Percentiles rank a stretch among this genome's conserved stretches.
Conservation (phyloP, 2,113 vertebrate genomes). For the Serilophus lunatus region DNA sequence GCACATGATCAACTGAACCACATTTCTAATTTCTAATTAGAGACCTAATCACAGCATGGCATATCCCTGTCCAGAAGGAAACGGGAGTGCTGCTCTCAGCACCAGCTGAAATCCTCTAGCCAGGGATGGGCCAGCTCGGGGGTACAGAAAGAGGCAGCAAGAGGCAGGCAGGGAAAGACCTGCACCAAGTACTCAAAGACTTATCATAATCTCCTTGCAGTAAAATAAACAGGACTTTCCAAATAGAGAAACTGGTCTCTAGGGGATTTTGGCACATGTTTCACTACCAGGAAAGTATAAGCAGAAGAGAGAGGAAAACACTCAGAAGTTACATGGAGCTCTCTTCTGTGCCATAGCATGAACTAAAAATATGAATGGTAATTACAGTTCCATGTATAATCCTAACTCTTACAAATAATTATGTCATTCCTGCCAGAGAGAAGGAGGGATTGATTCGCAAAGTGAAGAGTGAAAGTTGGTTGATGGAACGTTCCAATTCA, state of each 20-base stretch:
- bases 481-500: neutral
- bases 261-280: neutral
- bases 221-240: neutral
- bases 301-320: neutral
- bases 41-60: neutral
- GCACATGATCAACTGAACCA: neutral
- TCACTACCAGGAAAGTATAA: neutral
- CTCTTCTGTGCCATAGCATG: neutral
- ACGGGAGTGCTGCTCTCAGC: accelerated
- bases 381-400: neutral
- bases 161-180: neutral
- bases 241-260: neutral
- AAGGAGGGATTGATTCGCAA: neutral
- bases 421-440: neutral
- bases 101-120: neutral
- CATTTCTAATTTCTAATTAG: neutral
- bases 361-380: neutral
- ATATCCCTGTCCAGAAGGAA: neutral
- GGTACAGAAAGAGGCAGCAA: accelerated
- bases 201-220: neutral
- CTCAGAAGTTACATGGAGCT: neutral
- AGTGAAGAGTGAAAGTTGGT: neutral
- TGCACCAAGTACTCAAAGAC: neutral
- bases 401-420: neutral
- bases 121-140: neutral